These are phyloP conservation scores for Drosophila pseudoananassae DNA, from an alignment of 1,140 invertebrate genomes.

Conservation along the genomic window DNA sequence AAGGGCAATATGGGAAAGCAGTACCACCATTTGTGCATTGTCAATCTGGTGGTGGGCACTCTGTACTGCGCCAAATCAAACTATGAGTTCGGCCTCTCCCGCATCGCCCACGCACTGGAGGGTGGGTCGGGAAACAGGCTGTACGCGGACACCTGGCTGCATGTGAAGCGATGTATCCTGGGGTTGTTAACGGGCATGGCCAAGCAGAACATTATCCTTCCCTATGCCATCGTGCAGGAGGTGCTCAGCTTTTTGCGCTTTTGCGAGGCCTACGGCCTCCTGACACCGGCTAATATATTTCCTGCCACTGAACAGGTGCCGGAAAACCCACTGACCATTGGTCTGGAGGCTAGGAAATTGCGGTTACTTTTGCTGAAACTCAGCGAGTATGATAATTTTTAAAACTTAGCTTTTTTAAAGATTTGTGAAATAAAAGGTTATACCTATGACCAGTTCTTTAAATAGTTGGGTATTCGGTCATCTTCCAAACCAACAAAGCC, in stretches of 20 bases:
- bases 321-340: constrained; percentile 77
- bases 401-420: constrained; percentile 5
- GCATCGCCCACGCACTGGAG: constrained; percentile 87
- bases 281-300: constrained; percentile 80
- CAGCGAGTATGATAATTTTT: constrained; percentile 75
- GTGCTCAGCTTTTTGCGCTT: constrained; percentile 95
- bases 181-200: constrained; percentile 95
- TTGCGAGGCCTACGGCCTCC: constrained; percentile 87
- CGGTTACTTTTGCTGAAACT: constrained; percentile 69
- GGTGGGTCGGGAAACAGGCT: constrained; percentile 85
- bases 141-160: constrained; percentile 98
- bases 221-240: constrained; percentile 93
- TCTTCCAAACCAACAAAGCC: no score
- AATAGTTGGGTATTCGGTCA: neutral
- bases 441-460: neutral
- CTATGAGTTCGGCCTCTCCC: constrained; percentile 99
- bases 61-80: constrained; percentile 99
- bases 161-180: constrained; percentile 96
- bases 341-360: constrained; percentile 79
- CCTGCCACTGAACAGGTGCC: constrained; percentile 69
- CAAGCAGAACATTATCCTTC: constrained; percentile 95
- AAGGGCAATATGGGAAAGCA: constrained; percentile 96
- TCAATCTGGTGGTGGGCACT: constrained; percentile 99
- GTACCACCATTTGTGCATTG: constrained; percentile 99
- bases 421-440: neutral